These are phyloP conservation scores for Peromyscus aztecus DNA, from an alignment of 2,797 vertebrate genomes.

Conservation along the genomic window DNA sequence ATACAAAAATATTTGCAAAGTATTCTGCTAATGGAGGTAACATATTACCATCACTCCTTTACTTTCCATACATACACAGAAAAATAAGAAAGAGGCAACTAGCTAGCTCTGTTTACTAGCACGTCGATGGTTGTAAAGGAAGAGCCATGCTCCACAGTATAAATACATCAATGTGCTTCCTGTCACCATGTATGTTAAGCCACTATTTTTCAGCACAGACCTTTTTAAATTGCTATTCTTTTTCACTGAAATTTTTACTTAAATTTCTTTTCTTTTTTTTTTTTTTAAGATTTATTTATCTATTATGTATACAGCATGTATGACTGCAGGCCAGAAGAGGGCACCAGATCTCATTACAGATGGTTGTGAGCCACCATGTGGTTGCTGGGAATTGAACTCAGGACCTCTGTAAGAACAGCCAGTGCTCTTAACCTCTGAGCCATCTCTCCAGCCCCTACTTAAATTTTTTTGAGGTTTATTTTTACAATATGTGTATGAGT, in stretches of 20 bases:
- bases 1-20: slow-evolving; percentile 38
- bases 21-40: slow-evolving; percentile 14
- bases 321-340: no score
- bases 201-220: slow-evolving; percentile 50
- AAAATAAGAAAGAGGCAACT: not conserved
- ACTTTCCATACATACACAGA: not conserved
- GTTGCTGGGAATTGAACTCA: no score
- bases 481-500: not conserved
- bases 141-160: not conserved
- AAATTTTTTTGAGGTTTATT: not conserved
- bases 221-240: slow-evolving; percentile 52
- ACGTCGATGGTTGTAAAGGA: slow-evolving; percentile 9
- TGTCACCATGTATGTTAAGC: not conserved
- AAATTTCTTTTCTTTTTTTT: not conserved
- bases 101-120: not conserved
- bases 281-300: no score
- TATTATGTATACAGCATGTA: no score
- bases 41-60: not conserved
- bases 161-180: not conserved
- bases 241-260: slow-evolving; percentile 50
- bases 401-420: no score
- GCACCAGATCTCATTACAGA: no score
- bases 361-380: no score
- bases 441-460: no score
- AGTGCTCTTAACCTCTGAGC: no score